Percentiles rank a stretch among this genome's conserved stretches.
Conservation (phyloP, 2,888 invertebrate genomes). For the Stenodera caucasica region DNA sequence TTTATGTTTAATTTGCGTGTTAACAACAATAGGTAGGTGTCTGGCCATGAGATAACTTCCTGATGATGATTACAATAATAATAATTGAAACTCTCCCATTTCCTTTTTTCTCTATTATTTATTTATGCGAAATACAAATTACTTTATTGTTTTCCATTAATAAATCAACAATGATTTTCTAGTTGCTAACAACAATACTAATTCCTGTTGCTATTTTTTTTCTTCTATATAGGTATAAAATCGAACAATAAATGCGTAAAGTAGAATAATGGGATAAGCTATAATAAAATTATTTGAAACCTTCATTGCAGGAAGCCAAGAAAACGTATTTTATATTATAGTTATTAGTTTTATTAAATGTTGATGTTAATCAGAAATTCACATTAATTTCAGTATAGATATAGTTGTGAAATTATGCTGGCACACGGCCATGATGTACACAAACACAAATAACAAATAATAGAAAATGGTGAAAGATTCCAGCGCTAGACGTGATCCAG, state of each 20-base stretch:
- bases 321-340: neutral
- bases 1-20: constrained; percentile 2
- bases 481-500: neutral
- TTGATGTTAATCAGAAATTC: too few species aligned
- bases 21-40: constrained; percentile 9
- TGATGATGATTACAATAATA: constrained; percentile 1
- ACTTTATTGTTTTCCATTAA: too few species aligned
- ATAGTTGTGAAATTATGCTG: neutral
- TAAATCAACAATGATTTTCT: neutral
- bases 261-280: neutral
- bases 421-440: constrained; percentile 1
- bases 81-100: neutral
- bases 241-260: neutral
- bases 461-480: neutral
- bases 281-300: constrained; percentile 5
- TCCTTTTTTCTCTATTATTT: neutral
- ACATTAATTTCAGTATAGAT: neutral
- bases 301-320: neutral
- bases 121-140: too few species aligned
- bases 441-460: neutral
- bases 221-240: neutral
- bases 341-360: too few species aligned
- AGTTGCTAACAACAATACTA: neutral
- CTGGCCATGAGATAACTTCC: constrained; percentile 15
- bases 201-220: neutral